Evolutionary conservation across 1,140 invertebrate genomes (phyloP).

Genomic region (Hypothenemus hampei): DNA sequence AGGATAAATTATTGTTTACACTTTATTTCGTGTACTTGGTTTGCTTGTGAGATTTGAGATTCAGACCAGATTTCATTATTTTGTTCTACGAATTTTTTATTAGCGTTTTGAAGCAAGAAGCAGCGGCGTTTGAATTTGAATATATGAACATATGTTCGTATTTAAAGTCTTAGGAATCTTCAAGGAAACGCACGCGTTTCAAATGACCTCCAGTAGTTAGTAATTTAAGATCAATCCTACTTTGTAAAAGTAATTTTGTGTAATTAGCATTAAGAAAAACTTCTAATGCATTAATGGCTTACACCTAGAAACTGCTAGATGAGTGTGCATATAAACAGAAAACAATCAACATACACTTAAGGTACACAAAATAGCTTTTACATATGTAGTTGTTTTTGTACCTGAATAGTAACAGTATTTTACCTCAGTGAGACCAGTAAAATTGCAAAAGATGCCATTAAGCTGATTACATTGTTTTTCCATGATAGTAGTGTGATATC

Average conservation of each 20-base stretch:
- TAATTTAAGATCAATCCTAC: no score
- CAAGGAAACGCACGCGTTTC: no score
- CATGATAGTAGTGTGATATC: no score
- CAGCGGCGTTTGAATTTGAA: no score
- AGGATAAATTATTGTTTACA: conserved; percentile 1
- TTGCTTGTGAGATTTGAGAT: conserved; percentile 1
- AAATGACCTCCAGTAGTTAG: no score
- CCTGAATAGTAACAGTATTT: no score
- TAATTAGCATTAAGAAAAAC: conserved; percentile 4
- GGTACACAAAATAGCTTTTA: neutral
- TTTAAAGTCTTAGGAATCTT: no score
- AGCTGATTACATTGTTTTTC: no score
- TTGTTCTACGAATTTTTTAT: neutral
- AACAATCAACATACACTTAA: conserved; percentile 1
- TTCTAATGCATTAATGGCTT: neutral
- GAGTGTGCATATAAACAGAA: conserved; percentile 1
- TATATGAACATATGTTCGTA: no score
- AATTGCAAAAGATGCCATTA: no score
- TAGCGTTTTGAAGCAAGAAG: no score
- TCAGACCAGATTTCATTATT: neutral
- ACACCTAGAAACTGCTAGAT: conserved; percentile 4
- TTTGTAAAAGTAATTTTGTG: conserved; percentile 7
- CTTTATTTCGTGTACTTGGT: neutral
- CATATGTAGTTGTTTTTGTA: neutral
- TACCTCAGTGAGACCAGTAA: no score